Evolutionary conservation across 2,797 vertebrate species (phyloP), one percentile per base, ranked within the genome.

Genomic region (Linurgus olivaceus): DNA sequence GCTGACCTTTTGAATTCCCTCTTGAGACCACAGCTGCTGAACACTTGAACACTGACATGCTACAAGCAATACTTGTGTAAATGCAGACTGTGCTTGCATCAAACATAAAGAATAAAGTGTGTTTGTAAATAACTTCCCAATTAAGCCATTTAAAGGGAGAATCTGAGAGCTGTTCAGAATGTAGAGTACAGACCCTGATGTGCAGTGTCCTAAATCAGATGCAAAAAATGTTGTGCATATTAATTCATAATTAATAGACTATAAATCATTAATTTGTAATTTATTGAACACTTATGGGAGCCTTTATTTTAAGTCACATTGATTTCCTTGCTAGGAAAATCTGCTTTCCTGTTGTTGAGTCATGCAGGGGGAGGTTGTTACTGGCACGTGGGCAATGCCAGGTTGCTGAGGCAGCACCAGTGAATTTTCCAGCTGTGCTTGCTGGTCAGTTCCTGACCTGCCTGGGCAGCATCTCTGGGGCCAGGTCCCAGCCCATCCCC

Each of bases 241-340:
- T 91, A 93, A 90, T 93, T 96, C 37, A 73, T 89, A 90, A 93
- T 96, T 96, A 94, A 84, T 74, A 88, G 44, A 25, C 33, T 78
- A 79, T 85, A 93, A 81, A 94, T 95, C 66, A 87, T 85, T 74
- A 65, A 68, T 55, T 47, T 63, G n/a, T 48, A 42, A 82, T 86
- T 78, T 81, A 80, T 45, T 87, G 77, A 92, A 55, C 40, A 63
- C 81, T 91, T 88, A 65, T 33, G 35, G 66, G 67, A 71, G 70
- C 37, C 38, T 83, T 83, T 73, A 86, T 92, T 52, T 88, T 40
- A 76, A 83, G 54, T 51, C 28, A 17, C 65, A 91, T 83, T 70
- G 93, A 84, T 94, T 72, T 80, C 42, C 58, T 89, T 79, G 62
- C 55, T 91, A 55, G 77, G 74, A 86, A 90, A 65, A 52, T 61